Base-by-base conservation (phyloP, 23 tunicate genomes). In the Phallusia fumigata region DNA sequence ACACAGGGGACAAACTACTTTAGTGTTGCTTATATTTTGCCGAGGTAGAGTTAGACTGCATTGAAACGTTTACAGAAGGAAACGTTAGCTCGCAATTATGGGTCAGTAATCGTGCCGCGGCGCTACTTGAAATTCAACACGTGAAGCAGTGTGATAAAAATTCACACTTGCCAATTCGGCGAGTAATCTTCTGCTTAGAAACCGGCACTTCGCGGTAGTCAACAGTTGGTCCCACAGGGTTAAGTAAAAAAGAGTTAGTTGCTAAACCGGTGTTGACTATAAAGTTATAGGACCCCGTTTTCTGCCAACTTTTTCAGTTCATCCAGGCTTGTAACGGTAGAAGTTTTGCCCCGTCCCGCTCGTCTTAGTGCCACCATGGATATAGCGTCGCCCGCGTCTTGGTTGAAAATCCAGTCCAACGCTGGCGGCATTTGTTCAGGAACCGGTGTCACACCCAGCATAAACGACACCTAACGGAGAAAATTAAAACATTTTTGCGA, bases 361-460 rank as follows among this genome's bases (percentile, higher is more conserved):
- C 86, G 65, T 49, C 77, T 89, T 36, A 83, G 18, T 34, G 86
- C 90, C 36, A 83, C 98, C 79, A 82, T 72, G 53, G 85, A 80
- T 34, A 94, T 77, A 30, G 98, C 98, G 30, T 89, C 92, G 21
- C 98, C 98, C n/a, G 98, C 98, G 31, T 94, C 90, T 35, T 83
- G 89, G 40, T 85, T 88, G 78, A 82, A 83, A 8, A 94, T 81
- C 98, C 98, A 94, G 11, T 80, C 73, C 33, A 85, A 88, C 0
- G 90, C 90, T 8, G 93, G 98, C 22, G 98, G 98, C 98, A 94
- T 86, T 52, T 83, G 76, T 0, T 85, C 90, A 65, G 98, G 98
- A 8, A 84, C 93, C 30, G 93, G 93, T 22, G 89, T 80, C 33
- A 94, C 98, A 35, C 98, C 98, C 0, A 78, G 75, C 76, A 84